Percentiles rank a stretch among this genome's conserved stretches.
phyloP scores from a whole-genome alignment of 1,140 invertebrate genomes.

The Mactra quadrangularis region DNA sequence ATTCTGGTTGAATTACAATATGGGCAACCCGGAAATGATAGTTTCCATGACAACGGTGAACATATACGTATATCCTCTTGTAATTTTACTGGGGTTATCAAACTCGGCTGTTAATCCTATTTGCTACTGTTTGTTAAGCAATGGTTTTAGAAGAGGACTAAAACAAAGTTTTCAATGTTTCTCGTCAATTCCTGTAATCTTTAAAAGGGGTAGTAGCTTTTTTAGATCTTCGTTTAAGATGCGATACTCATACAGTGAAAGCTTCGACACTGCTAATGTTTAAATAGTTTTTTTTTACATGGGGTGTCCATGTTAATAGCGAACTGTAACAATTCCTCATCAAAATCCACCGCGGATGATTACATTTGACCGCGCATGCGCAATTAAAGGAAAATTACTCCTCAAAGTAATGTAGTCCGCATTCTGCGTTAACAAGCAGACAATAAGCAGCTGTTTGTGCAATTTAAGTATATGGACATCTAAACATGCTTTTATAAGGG shows the following conservation, averaged over 20 bases:
- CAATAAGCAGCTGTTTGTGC: too few relatives aligned
- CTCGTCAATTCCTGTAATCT: background rate
- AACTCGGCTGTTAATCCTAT: slow-evolving; percentile 79
- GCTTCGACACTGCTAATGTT: slow-evolving; percentile 42
- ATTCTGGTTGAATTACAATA: slow-evolving; percentile 73
- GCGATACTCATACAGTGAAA: slow-evolving; percentile 19
- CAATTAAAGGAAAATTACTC: too few relatives aligned
- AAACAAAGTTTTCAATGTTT: slow-evolving; percentile 61
- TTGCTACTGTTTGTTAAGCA: slow-evolving; percentile 78
- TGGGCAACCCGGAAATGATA: background rate
- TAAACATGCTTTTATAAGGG: too few relatives aligned
- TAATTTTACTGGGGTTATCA: slow-evolving; percentile 86
- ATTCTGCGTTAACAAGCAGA: too few relatives aligned
- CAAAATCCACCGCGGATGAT: too few relatives aligned
- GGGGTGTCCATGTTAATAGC: too few relatives aligned
- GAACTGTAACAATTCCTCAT: too few relatives aligned
- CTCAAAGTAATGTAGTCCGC: too few relatives aligned
- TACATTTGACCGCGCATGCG: too few relatives aligned
- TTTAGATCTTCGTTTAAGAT: slow-evolving; percentile 8
- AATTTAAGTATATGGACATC: too few relatives aligned
- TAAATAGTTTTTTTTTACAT: background rate
- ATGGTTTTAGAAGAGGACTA: slow-evolving; percentile 75
- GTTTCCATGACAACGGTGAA: background rate
- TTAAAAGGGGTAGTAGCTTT: slow-evolving; percentile 7
- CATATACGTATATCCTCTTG: slow-evolving; percentile 79